Percentiles rank a stretch among this genome's conserved stretches.
Evolutionary conservation across 1,140 invertebrate genomes (phyloP).

Genomic region (Drosophila virilis): DNA sequence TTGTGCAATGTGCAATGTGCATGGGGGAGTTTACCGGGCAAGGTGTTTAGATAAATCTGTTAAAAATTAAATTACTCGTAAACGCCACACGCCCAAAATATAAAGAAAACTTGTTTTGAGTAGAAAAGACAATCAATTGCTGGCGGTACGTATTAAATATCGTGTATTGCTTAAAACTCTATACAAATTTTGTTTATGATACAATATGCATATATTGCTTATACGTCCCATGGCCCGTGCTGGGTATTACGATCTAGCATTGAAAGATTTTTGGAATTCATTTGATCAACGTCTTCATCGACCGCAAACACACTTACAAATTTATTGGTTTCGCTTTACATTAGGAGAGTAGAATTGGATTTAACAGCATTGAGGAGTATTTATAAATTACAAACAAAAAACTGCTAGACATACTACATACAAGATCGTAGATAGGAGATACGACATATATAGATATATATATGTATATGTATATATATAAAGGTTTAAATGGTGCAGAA

Average conservation of each 20-base stretch:
- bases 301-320: slow-evolving; percentile 58
- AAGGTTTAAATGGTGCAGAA: slow-evolving; percentile 7
- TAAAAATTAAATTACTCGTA: slow-evolving; percentile 64
- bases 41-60: slow-evolving; percentile 76
- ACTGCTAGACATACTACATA: slow-evolving; percentile 14
- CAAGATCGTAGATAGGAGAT: slow-evolving; percentile 62
- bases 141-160: slow-evolving; percentile 35
- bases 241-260: slow-evolving; percentile 25
- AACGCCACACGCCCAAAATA: slow-evolving; percentile 38
- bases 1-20: slow-evolving; percentile 75
- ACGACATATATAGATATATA: slow-evolving; percentile 45
- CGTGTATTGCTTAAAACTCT: slow-evolving; percentile 60
- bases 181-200: slow-evolving; percentile 33
- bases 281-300: slow-evolving; percentile 58
- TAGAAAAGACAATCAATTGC: slow-evolving; percentile 19
- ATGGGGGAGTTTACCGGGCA: slow-evolving; percentile 57
- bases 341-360: slow-evolving; percentile 34
- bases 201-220: slow-evolving; percentile 52
- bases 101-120: slow-evolving; percentile 38
- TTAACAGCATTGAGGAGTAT: slow-evolving; percentile 50
- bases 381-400: slow-evolving; percentile 68
- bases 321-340: slow-evolving; percentile 68
- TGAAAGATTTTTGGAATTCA: slow-evolving; percentile 27
- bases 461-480: slow-evolving; percentile 19
- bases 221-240: slow-evolving; percentile 61